A percentile compares a stretch with the other conserved stretches of the same genome.
phyloP scores from a whole-genome alignment of 2,888 invertebrate genomes.

The Ochropleura leucogaster region DNA sequence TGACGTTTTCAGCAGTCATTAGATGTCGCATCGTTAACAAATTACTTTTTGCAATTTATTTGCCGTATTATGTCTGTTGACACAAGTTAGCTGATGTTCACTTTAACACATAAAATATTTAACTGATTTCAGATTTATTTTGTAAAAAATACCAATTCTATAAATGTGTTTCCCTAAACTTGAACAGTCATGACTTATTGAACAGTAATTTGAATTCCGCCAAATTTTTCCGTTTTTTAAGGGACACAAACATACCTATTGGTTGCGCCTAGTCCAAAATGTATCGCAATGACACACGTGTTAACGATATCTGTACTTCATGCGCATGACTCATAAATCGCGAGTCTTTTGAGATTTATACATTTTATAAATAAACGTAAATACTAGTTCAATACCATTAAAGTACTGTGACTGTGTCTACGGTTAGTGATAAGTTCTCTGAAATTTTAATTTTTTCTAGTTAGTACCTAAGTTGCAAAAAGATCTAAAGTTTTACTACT shows the following conservation, averaged over 20 bases:
- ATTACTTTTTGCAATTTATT: background rate
- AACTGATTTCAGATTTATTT: background rate
- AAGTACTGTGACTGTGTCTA: slow-evolving; percentile 7
- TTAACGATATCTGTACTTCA: slow-evolving; percentile 64
- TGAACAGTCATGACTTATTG: background rate
- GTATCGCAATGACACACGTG: slow-evolving; percentile 62
- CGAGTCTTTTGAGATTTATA: slow-evolving; percentile 73
- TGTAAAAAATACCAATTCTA: background rate
- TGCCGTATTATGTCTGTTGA: background rate
- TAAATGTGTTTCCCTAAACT: background rate
- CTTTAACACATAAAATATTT: background rate
- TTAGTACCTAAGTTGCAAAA: background rate
- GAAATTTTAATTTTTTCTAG: background rate
- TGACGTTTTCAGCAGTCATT: background rate
- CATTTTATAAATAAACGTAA: slow-evolving; percentile 68
- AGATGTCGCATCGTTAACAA: background rate
- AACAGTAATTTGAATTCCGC: background rate
- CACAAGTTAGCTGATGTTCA: background rate
- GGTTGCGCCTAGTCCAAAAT: slow-evolving; percentile 48
- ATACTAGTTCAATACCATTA: slow-evolving; percentile 39
- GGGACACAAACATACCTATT: background rate
- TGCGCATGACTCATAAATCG: slow-evolving; percentile 42
- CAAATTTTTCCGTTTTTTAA: background rate
- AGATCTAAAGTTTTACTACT: background rate
- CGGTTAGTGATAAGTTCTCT: background rate